Evolutionary conservation across 2,888 invertebrate genomes (phyloP), one percentile per base, ranked within the genome.

Genomic region (Melieria crassipennis): DNA sequence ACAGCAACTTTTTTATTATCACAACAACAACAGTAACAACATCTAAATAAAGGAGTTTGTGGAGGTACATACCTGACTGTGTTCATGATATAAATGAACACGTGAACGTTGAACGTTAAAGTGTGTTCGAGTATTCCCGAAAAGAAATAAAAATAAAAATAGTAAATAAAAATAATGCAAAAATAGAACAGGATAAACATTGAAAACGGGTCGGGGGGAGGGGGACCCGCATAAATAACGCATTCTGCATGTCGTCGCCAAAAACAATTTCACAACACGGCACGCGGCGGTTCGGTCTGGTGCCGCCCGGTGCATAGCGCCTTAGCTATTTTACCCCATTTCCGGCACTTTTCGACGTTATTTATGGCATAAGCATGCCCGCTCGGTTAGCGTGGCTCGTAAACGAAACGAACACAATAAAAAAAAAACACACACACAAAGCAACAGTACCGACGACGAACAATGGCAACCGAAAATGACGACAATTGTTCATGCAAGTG

Each of bases 401-500:
- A 45, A 9, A 60, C 43, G 10, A 46, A 30, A 30, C 30, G n/a
- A 30, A 7, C 47, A 11, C 4, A 9, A 52, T 42, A 52, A 64
- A 11, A 50, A n/a, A 0, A 42, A 50, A n/a, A 61, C 1, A 45
- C 4, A 0, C 11, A 62, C 13, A 46, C 10, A 52, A n/a, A 52
- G 13, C n/a, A 52, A 52, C 52, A 52, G 13, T 1, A 7, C 5
- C 52, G 52, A 61, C 30, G 30, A 30, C 30, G 30, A 30, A 61
- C 61, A 43, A 43, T 11, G 61, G 9, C 61, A 9, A 30, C 30
- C 30, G 2, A 57, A 13, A 9, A 62, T 42, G 11, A 16, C 50
- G 58, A 48, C 43, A 48, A 50, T 52, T 70, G 55, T 46, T 52
- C 48, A 61, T 66, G 65, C 65, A 61, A 70, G 60, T 66, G 65